Conservation (phyloP, 2,113 vertebrate species). For the Mormoops blainvillei region DNA sequence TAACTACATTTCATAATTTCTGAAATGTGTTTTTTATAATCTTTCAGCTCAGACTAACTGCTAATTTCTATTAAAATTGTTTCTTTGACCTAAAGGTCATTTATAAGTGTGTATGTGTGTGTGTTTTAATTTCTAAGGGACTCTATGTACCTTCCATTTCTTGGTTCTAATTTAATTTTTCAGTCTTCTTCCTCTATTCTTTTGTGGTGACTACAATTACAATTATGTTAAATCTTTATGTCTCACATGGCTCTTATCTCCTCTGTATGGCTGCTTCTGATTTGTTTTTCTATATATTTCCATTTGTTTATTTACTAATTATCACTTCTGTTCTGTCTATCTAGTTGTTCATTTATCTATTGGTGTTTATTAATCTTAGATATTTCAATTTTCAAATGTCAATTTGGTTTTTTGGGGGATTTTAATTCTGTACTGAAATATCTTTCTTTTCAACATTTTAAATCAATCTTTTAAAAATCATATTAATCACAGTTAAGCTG, state of each 20-base stretch:
- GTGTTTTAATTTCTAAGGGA: neutral
- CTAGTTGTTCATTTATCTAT: neutral
- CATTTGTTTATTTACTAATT: neutral
- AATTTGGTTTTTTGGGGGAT: neutral
- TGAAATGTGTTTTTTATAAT: neutral
- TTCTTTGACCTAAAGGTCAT: neutral
- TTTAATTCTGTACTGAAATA: neutral
- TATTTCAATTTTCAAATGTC: neutral
- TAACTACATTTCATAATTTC: neutral
- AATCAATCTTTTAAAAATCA: neutral
- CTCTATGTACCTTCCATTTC: neutral
- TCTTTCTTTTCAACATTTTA: neutral
- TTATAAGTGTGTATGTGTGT: neutral
- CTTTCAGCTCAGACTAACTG: neutral
- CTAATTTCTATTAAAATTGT: neutral
- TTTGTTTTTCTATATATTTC: neutral
- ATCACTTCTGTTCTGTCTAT: neutral
- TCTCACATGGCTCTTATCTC: neutral
- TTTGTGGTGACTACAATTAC: neutral
- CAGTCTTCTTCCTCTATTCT: neutral
- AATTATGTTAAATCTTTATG: neutral
- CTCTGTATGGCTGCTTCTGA: neutral
- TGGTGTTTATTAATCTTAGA: neutral
- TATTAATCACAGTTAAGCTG: neutral
- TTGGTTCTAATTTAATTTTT: too few relatives aligned